Conservation (phyloP, 1,140 invertebrate genomes). For the Drosophila auraria region DNA sequence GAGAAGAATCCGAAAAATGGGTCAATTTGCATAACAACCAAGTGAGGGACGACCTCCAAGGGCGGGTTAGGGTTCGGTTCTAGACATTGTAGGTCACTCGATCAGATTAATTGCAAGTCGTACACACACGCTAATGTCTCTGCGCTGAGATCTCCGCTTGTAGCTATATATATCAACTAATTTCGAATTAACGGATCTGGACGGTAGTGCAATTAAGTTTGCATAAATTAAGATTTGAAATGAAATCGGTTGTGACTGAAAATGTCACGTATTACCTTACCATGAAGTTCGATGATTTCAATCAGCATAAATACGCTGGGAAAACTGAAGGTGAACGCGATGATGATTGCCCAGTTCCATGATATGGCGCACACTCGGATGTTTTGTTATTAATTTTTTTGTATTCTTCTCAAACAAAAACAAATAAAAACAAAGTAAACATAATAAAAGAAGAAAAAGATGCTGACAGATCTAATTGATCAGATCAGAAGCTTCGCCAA, state of each 20-base stretch:
- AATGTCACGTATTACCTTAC: slow-evolving; percentile 74
- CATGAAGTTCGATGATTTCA: slow-evolving; percentile 69
- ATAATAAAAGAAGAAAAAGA: slow-evolving; percentile 13
- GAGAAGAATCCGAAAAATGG: neutral
- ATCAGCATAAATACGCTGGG: slow-evolving; percentile 51
- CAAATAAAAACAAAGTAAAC: neutral
- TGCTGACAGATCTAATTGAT: slow-evolving; percentile 15
- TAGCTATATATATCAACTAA: slow-evolving; percentile 6
- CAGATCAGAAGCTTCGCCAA: neutral
- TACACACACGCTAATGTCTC: slow-evolving; percentile 21
- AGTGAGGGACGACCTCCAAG: slow-evolving; percentile 15
- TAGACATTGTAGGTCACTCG: slow-evolving; percentile 9
- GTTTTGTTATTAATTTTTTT: slow-evolving; percentile 16
- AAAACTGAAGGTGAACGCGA: slow-evolving; percentile 55
- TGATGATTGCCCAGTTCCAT: slow-evolving; percentile 33
- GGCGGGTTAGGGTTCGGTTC: slow-evolving; percentile 20
- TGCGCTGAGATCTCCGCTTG: slow-evolving; percentile 28
- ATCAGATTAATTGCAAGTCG: slow-evolving; percentile 31
- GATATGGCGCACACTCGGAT: slow-evolving; percentile 15
- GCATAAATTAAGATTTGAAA: slow-evolving; percentile 75
- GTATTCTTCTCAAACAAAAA: slow-evolving; percentile 1
- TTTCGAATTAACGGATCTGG: slow-evolving; percentile 62
- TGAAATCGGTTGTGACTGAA: slow-evolving; percentile 51
- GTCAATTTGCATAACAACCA: slow-evolving; percentile 28
- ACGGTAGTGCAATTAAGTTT: slow-evolving; percentile 71